Conservation (phyloP, 2,113 vertebrate species). For the Oceanites oceanicus region DNA sequence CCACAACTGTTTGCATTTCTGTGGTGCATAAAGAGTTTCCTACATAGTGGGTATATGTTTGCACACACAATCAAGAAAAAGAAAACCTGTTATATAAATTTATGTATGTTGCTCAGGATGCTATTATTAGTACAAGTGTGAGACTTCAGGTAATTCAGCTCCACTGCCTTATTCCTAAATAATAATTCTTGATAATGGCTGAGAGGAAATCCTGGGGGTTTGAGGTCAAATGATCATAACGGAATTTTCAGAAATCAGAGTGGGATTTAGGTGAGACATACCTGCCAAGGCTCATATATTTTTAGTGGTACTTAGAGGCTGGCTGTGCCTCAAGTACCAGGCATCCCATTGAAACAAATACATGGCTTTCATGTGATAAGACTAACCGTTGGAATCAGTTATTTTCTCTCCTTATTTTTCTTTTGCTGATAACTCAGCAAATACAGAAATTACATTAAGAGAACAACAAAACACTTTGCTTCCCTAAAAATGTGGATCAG, state of each 20-base stretch:
- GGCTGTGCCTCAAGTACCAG: neutral
- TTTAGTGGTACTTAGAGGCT: neutral
- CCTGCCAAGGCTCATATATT: neutral
- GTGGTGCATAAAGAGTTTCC: neutral
- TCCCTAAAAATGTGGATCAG: neutral
- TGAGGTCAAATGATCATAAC: neutral
- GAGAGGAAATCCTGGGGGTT: neutral
- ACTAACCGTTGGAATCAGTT: neutral
- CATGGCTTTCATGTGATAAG: fast-evolving
- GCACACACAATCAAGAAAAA: neutral
- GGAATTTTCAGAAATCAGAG: neutral
- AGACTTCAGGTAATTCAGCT: neutral
- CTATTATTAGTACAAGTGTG: neutral
- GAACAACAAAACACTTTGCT: neutral
- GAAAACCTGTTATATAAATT: neutral
- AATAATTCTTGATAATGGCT: neutral
- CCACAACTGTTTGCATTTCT: neutral
- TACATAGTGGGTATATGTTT: neutral
- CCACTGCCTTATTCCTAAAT: neutral
- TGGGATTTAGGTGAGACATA: neutral
- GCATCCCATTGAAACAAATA: neutral
- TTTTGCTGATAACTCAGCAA: neutral
- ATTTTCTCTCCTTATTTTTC: neutral
- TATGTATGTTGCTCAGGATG: neutral
- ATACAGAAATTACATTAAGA: neutral